A percentile compares a stretch with the other conserved stretches of the same genome.
Conservation (phyloP, 2,888 invertebrate genomes). For the Thecophora atra region DNA sequence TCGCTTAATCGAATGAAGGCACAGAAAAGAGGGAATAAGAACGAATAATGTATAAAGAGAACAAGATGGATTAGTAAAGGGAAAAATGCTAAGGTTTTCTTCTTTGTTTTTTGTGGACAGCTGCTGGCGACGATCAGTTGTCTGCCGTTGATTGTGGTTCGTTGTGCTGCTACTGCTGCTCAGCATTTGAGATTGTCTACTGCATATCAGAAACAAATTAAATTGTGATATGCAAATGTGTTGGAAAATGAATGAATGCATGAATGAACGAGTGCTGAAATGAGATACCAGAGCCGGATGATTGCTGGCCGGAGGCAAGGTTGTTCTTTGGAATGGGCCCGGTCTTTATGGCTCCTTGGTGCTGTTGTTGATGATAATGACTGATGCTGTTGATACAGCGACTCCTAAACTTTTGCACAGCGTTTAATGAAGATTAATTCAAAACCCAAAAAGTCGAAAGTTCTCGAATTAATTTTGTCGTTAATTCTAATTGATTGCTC, state of each 20-base stretch:
- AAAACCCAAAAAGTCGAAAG: background rate
- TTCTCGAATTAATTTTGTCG: no score
- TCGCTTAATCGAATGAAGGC: no score
- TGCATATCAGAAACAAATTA: constrained; percentile 31
- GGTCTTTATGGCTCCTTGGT: background rate
- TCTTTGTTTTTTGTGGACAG: background rate
- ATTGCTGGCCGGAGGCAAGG: constrained; percentile 34
- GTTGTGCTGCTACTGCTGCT: constrained; percentile 18
- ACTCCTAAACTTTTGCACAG: constrained; percentile 14
- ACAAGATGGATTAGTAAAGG: no score
- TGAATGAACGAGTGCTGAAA: constrained; percentile 13
- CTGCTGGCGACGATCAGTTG: background rate
- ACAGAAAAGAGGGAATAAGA: no score
- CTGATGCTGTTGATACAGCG: background rate
- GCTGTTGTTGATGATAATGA: background rate
- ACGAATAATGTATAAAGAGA: no score
- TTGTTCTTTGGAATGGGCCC: background rate
- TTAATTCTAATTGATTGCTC: no score
- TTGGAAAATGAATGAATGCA: background rate
- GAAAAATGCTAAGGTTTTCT: background rate
- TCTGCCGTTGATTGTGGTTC: background rate
- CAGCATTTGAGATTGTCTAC: constrained; percentile 42
- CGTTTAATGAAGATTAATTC: background rate
- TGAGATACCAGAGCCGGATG: constrained; percentile 23
- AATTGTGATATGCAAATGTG: constrained; percentile 30